phyloP scores from a whole-genome alignment of 2,797 vertebrate species.

The Gymnoscopelus braueri region DNA sequence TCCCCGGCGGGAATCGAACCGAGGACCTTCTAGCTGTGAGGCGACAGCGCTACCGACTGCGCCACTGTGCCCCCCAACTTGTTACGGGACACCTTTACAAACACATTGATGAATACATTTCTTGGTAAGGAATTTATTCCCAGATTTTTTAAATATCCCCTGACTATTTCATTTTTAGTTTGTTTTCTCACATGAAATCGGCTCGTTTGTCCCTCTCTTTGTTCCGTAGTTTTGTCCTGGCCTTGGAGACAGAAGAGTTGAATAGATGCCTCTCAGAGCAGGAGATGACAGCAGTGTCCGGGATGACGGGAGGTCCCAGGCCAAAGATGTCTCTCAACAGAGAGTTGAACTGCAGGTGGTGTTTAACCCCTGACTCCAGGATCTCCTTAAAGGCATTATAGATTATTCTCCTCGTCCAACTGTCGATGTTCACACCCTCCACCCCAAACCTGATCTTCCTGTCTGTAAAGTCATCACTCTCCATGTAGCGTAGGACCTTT shows the following conservation, averaged over 20 bases:
- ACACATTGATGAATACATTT: too few relatives aligned
- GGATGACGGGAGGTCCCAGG: slow-evolving; percentile 88
- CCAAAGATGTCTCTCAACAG: slow-evolving; percentile 93
- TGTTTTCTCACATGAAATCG: slow-evolving; percentile 85
- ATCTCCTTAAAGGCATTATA: slow-evolving; percentile 93
- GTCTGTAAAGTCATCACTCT: slow-evolving; percentile 90
- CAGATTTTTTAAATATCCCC: too few relatives aligned
- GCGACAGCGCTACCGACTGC: too few relatives aligned
- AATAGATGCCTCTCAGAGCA: slow-evolving; percentile 84
- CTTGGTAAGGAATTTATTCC: too few relatives aligned
- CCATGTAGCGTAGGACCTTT: slow-evolving; percentile 91
- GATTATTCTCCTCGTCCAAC: slow-evolving; percentile 89
- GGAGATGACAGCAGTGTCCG: slow-evolving; percentile 69
- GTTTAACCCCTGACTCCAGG: slow-evolving; percentile 89
- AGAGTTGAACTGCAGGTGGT: slow-evolving; percentile 95
- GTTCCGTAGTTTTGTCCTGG: slow-evolving; percentile 93
- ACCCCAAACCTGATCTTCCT: slow-evolving; percentile 91
- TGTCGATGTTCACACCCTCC: slow-evolving; percentile 91
- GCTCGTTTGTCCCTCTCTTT: slow-evolving; percentile 95
- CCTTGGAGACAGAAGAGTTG: slow-evolving; percentile 95
- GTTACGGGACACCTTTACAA: too few relatives aligned
- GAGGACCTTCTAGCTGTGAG: too few relatives aligned
- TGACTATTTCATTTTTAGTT: neutral
- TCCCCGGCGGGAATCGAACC: too few relatives aligned
- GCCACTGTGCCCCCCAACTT: too few relatives aligned